phyloP scores from a whole-genome alignment of 2,113 vertebrate species.

The Centropus unirufus region DNA sequence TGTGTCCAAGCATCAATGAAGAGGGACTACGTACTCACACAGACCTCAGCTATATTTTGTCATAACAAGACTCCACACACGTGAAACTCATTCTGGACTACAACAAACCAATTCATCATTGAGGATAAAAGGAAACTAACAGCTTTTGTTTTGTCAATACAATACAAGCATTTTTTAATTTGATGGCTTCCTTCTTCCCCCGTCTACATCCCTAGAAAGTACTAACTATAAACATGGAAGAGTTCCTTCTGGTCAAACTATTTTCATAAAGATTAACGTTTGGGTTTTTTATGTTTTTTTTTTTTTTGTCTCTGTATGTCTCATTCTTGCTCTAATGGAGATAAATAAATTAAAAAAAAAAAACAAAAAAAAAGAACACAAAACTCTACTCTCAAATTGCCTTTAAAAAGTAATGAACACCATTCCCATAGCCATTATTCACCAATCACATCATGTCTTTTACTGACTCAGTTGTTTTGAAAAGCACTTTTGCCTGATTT shows the following conservation, averaged over 20 bases:
- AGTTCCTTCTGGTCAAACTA: not conserved
- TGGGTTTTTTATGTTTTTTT: too few species aligned
- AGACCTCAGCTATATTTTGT: not conserved
- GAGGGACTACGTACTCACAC: rapidly evolving
- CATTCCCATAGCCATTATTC: not conserved
- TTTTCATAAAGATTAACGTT: not conserved
- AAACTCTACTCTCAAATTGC: not conserved
- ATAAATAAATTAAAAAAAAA: not conserved
- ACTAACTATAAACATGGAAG: not conserved
- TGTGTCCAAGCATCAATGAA: not conserved
- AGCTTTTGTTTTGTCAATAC: not conserved
- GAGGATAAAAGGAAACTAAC: not conserved
- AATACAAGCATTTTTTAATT: not conserved
- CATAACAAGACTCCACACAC: not conserved
- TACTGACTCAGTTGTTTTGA: not conserved
- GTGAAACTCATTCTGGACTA: not conserved
- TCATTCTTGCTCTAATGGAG: not conserved
- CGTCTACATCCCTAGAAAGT: not conserved
- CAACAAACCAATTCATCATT: not conserved
- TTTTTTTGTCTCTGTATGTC: not conserved
- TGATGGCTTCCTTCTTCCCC: rapidly evolving
- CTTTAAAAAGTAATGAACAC: not conserved
- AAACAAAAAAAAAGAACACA: too few species aligned
- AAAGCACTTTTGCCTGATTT: not conserved
- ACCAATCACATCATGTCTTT: not conserved